These are phyloP conservation scores for Sebastes taczanowskii DNA, from an alignment of 2,797 vertebrate species.

Conservation along the genomic window DNA sequence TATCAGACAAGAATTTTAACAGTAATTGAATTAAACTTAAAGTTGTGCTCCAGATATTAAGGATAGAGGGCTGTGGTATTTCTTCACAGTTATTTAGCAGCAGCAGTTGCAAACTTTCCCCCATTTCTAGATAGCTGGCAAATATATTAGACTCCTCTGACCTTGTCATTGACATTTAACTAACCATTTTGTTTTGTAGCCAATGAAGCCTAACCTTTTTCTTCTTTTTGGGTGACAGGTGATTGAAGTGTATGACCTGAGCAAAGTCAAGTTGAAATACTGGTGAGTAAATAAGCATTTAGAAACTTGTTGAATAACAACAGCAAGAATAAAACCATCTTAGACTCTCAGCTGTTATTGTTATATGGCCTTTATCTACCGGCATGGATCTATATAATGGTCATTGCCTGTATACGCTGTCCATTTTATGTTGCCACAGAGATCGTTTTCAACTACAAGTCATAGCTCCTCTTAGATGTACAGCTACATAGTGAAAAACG, in stretches of 20 bases:
- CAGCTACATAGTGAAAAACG: not conserved
- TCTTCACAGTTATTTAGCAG: not conserved
- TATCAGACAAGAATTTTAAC: not conserved
- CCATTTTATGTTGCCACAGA: constrained; percentile 76
- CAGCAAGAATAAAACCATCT: not conserved
- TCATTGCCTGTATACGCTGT: not conserved
- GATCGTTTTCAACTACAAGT: constrained; percentile 91
- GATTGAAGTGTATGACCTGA: constrained; percentile 99
- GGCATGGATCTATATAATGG: not conserved
- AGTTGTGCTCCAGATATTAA: not conserved
- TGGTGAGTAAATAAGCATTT: constrained; percentile 86
- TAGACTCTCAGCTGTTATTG: not conserved
- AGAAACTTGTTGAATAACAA: not conserved
- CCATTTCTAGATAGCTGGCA: not conserved
- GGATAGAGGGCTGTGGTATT: not conserved
- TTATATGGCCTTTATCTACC: not conserved
- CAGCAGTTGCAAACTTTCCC: not conserved
- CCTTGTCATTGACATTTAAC: not conserved
- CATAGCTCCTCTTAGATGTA: constrained; percentile 87
- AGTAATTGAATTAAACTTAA: not conserved
- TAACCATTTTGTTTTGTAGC: not conserved
- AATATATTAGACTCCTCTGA: not conserved
- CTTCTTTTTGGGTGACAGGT: constrained; percentile 82
- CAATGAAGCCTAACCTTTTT: not conserved
- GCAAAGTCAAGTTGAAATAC: constrained; percentile 99